These are phyloP conservation scores for Ostrea edulis DNA, from an alignment of 1,140 invertebrate species.

Conservation along the genomic window DNA sequence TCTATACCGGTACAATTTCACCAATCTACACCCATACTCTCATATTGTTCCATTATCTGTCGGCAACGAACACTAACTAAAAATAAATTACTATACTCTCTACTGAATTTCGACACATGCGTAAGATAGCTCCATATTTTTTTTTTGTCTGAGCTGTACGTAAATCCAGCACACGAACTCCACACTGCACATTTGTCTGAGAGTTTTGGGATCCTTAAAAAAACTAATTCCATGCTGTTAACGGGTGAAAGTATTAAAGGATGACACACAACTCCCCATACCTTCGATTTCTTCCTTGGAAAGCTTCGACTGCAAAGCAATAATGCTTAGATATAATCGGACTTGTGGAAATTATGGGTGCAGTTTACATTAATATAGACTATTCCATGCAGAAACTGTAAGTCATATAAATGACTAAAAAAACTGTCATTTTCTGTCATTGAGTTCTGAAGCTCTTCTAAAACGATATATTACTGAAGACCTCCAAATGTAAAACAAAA, in stretches of 20 bases:
- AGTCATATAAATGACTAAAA: no score
- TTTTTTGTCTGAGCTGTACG: background rate
- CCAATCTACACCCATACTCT: background rate
- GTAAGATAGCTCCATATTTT: background rate
- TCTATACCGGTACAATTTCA: background rate
- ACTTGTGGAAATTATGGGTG: background rate
- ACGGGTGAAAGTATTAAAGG: slow-evolving; percentile 1
- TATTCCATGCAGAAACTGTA: background rate
- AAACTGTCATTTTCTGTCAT: no score
- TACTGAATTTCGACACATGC: background rate
- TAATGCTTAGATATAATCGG: background rate
- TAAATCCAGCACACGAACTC: background rate
- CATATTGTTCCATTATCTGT: background rate
- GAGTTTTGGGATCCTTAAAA: background rate
- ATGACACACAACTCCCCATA: slow-evolving; percentile 51
- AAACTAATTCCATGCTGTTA: slow-evolving; percentile 41
- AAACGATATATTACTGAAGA: background rate
- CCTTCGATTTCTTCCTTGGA: slow-evolving; percentile 57
- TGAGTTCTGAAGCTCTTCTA: no score
- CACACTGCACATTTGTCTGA: background rate
- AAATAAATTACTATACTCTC: background rate
- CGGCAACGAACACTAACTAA: background rate
- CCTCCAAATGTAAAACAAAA: background rate
- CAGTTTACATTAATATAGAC: no score
- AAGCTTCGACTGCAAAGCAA: slow-evolving; percentile 55